These are phyloP conservation scores for Neosilurus mollespiculum DNA, from an alignment of 2,797 vertebrate genomes.

Conservation along the genomic window DNA sequence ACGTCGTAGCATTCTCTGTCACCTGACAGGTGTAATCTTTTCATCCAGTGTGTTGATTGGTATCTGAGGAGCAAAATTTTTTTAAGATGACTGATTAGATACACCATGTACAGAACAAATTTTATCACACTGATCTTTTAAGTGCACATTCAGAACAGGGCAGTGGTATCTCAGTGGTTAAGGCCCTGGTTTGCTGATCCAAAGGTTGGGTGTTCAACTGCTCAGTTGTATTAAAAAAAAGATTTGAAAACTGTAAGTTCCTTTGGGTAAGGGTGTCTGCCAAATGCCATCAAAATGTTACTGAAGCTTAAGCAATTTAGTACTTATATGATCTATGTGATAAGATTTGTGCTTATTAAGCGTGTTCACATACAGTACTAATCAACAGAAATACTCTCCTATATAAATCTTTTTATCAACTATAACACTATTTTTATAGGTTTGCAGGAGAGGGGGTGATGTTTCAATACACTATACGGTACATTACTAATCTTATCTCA, in stretches of 20 bases:
- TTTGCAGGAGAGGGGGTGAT: not conserved
- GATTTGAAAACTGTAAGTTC: too few species aligned
- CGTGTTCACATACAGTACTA: not conserved
- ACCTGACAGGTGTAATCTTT: not conserved
- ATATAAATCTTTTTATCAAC: not conserved
- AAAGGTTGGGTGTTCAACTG: too few species aligned
- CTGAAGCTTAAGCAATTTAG: too few species aligned
- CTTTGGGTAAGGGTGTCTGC: too few species aligned
- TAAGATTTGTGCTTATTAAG: not conserved
- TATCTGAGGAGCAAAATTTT: slow-evolving; percentile 29
- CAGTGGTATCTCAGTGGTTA: too few species aligned
- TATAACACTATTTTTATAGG: not conserved
- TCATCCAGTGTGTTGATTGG: not conserved
- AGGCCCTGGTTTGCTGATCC: too few species aligned
- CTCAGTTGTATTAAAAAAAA: too few species aligned
- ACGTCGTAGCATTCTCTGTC: not conserved
- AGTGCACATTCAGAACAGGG: not conserved
- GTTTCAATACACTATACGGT: not conserved
- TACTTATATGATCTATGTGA: not conserved
- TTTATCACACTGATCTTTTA: not conserved
- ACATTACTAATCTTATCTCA: not conserved
- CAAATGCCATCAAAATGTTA: too few species aligned
- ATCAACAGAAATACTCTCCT: not conserved
- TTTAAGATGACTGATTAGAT: not conserved
- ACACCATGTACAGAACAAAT: too few species aligned